Percentiles rank a stretch among this genome's conserved stretches.
Conservation (phyloP, 92 coral and sea anemone species). For the Actinernus sp. region DNA sequence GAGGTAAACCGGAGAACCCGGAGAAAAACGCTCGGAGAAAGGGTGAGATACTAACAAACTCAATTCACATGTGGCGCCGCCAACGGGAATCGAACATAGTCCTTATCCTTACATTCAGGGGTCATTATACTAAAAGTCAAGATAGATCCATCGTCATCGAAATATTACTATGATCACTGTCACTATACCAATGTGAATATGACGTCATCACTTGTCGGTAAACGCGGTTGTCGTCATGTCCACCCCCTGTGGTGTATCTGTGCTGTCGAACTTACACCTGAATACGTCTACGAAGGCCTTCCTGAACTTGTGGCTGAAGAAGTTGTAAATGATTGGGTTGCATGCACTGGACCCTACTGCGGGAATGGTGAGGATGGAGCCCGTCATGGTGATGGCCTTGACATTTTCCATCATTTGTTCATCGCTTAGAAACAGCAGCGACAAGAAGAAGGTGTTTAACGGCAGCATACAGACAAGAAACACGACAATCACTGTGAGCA, state of each 20-base stretch:
- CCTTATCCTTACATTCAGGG: too few relatives aligned
- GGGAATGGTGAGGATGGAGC: slow-evolving; percentile 36
- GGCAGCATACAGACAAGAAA: slow-evolving; percentile 87
- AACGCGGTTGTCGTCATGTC: not conserved
- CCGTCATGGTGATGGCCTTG: not conserved
- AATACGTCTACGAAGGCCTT: slow-evolving; percentile 80
- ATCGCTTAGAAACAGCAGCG: slow-evolving; percentile 4
- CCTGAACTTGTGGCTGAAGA: slow-evolving; percentile 92
- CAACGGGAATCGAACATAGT: too few relatives aligned
- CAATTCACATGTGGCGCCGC: too few relatives aligned
- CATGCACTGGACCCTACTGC: slow-evolving; percentile 77
- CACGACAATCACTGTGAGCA: slow-evolving; percentile 74
- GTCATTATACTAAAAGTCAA: too few relatives aligned
- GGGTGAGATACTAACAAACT: too few relatives aligned
- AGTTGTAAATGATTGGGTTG: slow-evolving; percentile 94
- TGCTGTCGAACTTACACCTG: slow-evolving; percentile 54
- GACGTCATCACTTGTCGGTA: not conserved
- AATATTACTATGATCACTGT: too few relatives aligned
- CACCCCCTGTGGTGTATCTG: not conserved
- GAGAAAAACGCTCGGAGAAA: too few relatives aligned
- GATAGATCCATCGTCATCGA: too few relatives aligned
- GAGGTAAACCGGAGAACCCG: too few relatives aligned
- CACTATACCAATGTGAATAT: not conserved
- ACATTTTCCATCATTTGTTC: not conserved
- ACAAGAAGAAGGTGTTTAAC: slow-evolving; percentile 55